phyloP scores from a whole-genome alignment of 2,113 vertebrate species.

The Mandrillus leucophaeus region DNA sequence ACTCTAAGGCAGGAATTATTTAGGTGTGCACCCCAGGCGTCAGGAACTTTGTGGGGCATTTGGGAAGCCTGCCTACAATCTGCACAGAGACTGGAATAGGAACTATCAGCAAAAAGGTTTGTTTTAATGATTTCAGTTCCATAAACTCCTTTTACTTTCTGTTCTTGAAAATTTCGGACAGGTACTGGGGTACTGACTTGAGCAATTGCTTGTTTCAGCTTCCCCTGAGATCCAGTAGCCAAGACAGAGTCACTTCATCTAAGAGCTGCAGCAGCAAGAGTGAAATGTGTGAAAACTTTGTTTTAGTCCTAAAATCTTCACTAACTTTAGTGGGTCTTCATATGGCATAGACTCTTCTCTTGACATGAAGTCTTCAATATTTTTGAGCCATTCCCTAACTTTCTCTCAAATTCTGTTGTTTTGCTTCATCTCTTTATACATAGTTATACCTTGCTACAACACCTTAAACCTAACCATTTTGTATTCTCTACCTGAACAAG shows the following conservation, averaged over 20 bases:
- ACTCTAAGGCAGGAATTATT: not conserved
- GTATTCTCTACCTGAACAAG: not conserved
- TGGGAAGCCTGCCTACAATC: not conserved
- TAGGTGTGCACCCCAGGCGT: rapidly evolving
- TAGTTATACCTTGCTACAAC: not conserved
- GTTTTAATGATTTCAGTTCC: not conserved
- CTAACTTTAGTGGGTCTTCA: not conserved
- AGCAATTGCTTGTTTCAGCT: not conserved
- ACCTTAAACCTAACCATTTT: not conserved
- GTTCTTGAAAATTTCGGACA: not conserved
- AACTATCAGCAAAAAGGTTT: not conserved
- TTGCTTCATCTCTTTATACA: not conserved
- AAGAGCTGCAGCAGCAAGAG: not conserved
- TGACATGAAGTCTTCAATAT: not conserved
- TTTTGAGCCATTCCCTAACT: not conserved
- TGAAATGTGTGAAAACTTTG: no score
- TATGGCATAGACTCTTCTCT: rapidly evolving
- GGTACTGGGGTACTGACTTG: not conserved
- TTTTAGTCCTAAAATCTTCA: not conserved
- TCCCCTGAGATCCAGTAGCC: not conserved
- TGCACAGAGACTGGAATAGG: not conserved
- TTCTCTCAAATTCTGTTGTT: not conserved
- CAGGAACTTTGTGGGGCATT: not conserved
- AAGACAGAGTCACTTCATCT: rapidly evolving
- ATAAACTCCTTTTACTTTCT: not conserved